Evolutionary conservation across 2,888 invertebrate genomes (phyloP).

Genomic region (Drosophila barbarae): DNA sequence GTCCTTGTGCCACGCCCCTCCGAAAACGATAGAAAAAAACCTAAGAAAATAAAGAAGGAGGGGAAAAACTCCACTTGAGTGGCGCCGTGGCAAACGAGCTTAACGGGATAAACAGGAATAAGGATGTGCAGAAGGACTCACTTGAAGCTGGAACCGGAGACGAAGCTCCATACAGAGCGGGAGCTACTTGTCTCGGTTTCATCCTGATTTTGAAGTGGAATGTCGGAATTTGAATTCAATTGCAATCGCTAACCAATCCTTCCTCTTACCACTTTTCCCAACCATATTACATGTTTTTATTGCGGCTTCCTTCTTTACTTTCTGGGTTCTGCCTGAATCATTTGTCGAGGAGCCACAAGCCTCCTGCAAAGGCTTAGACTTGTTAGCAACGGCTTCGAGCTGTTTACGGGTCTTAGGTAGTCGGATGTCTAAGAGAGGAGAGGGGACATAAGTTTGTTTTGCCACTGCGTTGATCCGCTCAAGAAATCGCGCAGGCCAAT

Average conservation of each 20-base stretch:
- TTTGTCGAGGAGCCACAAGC: constrained; percentile 32
- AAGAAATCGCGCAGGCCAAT: constrained; percentile 47
- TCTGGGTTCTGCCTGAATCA: constrained; percentile 19
- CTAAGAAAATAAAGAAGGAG: neutral
- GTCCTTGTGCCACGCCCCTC: constrained; percentile 35
- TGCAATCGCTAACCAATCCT: constrained; percentile 48
- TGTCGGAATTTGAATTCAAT: constrained; percentile 68
- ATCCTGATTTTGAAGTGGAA: constrained; percentile 63
- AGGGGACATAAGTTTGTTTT: constrained; percentile 42
- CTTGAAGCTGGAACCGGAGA: constrained; percentile 39
- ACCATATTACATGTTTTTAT: constrained; percentile 37
- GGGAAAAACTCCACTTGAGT: constrained; percentile 49
- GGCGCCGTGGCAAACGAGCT: constrained; percentile 60
- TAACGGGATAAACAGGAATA: constrained; percentile 57
- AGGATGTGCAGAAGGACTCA: constrained; percentile 28
- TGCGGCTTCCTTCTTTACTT: constrained; percentile 35
- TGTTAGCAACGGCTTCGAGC: constrained; percentile 57
- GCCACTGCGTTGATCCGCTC: constrained; percentile 42
- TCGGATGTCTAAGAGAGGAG: neutral
- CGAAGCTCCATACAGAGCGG: constrained; percentile 27
- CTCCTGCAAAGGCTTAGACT: constrained; percentile 52
- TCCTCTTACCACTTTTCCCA: neutral
- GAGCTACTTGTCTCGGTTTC: constrained; percentile 44
- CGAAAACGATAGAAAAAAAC: neutral
- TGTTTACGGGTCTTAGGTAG: constrained; percentile 47